Conservation (phyloP, 2,113 vertebrate species). For the Muscicapa adusta region DNA sequence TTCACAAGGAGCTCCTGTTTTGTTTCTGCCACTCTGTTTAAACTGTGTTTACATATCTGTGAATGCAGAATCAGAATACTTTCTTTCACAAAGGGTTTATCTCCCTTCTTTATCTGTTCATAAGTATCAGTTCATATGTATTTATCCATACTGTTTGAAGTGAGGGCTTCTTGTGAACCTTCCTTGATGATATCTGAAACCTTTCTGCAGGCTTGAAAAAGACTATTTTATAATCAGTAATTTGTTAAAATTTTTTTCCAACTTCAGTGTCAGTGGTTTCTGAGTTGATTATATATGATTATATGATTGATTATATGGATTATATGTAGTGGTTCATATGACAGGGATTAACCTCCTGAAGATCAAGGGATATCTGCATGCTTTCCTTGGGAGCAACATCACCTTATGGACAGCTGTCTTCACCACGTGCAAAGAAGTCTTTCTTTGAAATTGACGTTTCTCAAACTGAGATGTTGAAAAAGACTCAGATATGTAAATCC, state of each 20-base stretch:
- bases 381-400: background rate
- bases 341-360: background rate
- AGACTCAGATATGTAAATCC: background rate
- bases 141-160: background rate
- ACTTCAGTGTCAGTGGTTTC: background rate
- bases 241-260: background rate
- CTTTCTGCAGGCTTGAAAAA: background rate
- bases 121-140: accelerated
- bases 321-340: background rate
- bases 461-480: background rate
- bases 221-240: background rate
- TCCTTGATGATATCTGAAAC: background rate
- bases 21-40: background rate
- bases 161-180: background rate
- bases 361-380: background rate
- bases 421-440: background rate
- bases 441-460: background rate
- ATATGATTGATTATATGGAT: background rate
- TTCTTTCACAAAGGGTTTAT: background rate
- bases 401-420: background rate
- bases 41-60: background rate
- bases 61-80: background rate
- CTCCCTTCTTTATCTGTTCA: background rate
- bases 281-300: background rate
- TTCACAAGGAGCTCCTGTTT: background rate